phyloP scores from a whole-genome alignment of 1,140 invertebrate species.

The Aricia agestis region DNA sequence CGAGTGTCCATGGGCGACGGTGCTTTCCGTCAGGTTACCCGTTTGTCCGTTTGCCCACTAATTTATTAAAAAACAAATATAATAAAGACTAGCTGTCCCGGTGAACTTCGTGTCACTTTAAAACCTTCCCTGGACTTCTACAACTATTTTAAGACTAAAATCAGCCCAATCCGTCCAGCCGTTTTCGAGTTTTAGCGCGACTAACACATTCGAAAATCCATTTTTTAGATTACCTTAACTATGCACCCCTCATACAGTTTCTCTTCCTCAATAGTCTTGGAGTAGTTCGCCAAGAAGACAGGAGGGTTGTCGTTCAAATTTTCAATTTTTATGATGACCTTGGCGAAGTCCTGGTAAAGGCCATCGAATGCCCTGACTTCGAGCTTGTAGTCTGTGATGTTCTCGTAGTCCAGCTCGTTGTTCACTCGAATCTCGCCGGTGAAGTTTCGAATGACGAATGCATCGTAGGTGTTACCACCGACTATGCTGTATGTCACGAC shows the following conservation, averaged over 20 bases:
- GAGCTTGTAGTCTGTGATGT: conserved; percentile 85
- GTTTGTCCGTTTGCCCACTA: no score
- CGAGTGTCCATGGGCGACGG: no score
- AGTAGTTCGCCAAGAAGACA: conserved; percentile 82
- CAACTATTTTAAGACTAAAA: no score
- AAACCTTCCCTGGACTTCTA: no score
- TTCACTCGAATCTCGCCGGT: conserved; percentile 88
- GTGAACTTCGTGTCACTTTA: no score
- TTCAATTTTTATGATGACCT: conserved; percentile 86
- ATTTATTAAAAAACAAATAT: no score
- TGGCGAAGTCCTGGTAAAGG: conserved; percentile 83
- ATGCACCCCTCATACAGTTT: conserved; percentile 80
- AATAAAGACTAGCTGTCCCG: no score
- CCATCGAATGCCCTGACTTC: conserved; percentile 88
- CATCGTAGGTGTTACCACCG: conserved; percentile 85
- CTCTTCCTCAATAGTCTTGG: conserved; percentile 84
- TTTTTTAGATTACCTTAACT: conserved; percentile 77
- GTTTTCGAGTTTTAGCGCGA: no score
- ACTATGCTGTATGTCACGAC: conserved; percentile 88
- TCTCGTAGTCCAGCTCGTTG: conserved; percentile 89
- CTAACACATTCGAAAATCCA: no score
- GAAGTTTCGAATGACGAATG: conserved; percentile 85
- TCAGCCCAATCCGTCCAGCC: no score
- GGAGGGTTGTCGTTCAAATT: conserved; percentile 92
- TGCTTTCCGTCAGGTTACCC: no score